A percentile compares a stretch with the other conserved stretches of the same genome.
phyloP scores from a whole-genome alignment of 2,888 invertebrate species.

The Pollenia amentaria region DNA sequence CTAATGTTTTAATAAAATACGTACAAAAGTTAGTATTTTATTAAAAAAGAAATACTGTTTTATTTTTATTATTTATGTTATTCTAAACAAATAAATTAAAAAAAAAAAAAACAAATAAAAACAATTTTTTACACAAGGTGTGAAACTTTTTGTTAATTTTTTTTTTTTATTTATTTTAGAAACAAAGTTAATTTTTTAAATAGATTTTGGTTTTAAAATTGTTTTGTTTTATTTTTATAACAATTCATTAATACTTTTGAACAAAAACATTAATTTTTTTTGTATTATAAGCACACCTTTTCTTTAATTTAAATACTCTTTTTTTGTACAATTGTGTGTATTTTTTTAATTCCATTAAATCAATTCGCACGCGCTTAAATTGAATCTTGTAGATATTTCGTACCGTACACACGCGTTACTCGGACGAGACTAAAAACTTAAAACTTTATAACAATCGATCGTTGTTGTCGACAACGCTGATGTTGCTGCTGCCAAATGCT shows the following conservation, averaged over 20 bases:
- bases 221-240: slow-evolving; percentile 25
- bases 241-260: slow-evolving; percentile 29
- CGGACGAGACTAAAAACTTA: slow-evolving; percentile 77
- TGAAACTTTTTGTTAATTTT: neutral
- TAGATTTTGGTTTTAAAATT: neutral
- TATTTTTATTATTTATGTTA: neutral
- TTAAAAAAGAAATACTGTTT: neutral
- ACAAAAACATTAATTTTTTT: slow-evolving; percentile 8
- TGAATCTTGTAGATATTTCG: slow-evolving; percentile 56
- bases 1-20: slow-evolving; percentile 29
- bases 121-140: neutral
- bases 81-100: slow-evolving; percentile 3
- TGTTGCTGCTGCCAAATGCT: slow-evolving; percentile 16
- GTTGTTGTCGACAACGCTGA: slow-evolving; percentile 48
- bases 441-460: slow-evolving; percentile 53
- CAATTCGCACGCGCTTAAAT: slow-evolving; percentile 66
- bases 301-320: slow-evolving; percentile 27
- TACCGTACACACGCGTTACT: slow-evolving; percentile 81
- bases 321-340: neutral
- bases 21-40: slow-evolving; percentile 11
- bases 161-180: neutral
- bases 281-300: slow-evolving; percentile 28
- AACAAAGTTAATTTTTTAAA: neutral
- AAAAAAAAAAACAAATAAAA: neutral
- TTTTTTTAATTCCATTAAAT: slow-evolving; percentile 29